These are phyloP conservation scores for Montipora sp. DNA, from an alignment of 64 coral and sea anemone genomes.

Conservation along the genomic window DNA sequence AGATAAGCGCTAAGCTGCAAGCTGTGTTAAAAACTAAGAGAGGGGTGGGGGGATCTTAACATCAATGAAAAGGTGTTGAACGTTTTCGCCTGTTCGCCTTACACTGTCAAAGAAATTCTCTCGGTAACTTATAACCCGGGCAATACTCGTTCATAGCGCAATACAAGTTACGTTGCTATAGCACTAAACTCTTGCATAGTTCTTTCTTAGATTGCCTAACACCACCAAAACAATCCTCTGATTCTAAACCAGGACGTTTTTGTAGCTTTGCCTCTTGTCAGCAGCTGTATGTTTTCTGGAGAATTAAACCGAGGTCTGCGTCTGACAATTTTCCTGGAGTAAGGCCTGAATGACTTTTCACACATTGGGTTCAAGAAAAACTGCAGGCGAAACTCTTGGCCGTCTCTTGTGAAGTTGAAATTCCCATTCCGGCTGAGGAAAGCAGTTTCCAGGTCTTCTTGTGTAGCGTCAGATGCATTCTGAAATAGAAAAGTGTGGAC, in stretches of 20 bases:
- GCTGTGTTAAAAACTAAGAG: too few species aligned
- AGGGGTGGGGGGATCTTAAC: too few species aligned
- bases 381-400: conserved; percentile 75
- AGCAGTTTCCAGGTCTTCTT: conserved; percentile 79
- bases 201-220: not conserved
- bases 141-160: too few species aligned
- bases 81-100: too few species aligned
- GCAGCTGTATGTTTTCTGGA: conserved; percentile 32
- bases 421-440: conserved; percentile 76
- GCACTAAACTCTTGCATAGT: too few species aligned
- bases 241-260: conserved; percentile 32
- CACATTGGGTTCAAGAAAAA: conserved; percentile 92
- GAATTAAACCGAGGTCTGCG: conserved; percentile 61
- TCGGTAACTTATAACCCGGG: too few species aligned
- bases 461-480: conserved; percentile 49
- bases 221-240: not conserved
- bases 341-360: conserved; percentile 81
- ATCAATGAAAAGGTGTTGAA: too few species aligned
- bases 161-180: too few species aligned
- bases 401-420: conserved; percentile 67
- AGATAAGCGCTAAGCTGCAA: too few species aligned
- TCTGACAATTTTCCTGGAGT: conserved; percentile 46
- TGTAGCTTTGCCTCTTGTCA: not conserved
- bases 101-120: too few species aligned
- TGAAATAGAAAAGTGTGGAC: not conserved